A percentile compares a stretch with the other conserved stretches of the same genome.
These are phyloP conservation scores for Paguma larvata DNA, from an alignment of 2,797 vertebrate species.

Conservation along the genomic window DNA sequence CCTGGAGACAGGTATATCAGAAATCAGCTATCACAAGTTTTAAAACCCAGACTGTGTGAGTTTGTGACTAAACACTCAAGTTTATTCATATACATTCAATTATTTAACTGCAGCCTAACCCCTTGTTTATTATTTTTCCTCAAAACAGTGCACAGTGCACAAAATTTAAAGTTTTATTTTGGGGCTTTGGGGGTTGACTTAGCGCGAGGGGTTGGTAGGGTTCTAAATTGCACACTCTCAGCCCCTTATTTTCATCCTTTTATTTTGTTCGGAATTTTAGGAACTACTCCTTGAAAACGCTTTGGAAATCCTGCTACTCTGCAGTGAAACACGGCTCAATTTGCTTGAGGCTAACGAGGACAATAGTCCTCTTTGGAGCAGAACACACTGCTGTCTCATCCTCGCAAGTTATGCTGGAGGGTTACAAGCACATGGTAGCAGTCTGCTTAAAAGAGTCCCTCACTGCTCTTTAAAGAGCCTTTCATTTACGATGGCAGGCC, in stretches of 20 bases:
- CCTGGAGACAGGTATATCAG: neutral
- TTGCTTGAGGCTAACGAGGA: conserved; percentile 81
- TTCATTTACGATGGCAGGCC: conserved; percentile 83
- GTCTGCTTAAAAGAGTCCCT: conserved; percentile 85
- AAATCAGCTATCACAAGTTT: conserved; percentile 34
- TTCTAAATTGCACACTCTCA: conserved; percentile 39
- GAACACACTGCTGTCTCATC: conserved; percentile 85
- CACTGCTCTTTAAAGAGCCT: conserved; percentile 86
- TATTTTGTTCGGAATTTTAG: conserved; percentile 75
- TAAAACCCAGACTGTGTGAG: neutral
- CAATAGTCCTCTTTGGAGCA: conserved; percentile 86
- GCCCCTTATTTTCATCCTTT: conserved; percentile 68
- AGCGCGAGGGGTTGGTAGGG: neutral
- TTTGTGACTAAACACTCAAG: neutral
- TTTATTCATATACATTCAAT: conserved; percentile 54
- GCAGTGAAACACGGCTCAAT: conserved; percentile 70
- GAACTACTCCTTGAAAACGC: conserved; percentile 68
- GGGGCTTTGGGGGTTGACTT: neutral
- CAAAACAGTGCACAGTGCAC: neutral
- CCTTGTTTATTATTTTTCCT: conserved; percentile 54
- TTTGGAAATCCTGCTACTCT: conserved; percentile 73
- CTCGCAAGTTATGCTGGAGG: conserved; percentile 82
- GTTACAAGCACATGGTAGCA: conserved; percentile 84
- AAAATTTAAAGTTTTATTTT: conserved; percentile 57
- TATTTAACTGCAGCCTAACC: conserved; percentile 28